These are phyloP conservation scores for Bubo bubo DNA, from an alignment of 2,113 vertebrate species.

Conservation along the genomic window DNA sequence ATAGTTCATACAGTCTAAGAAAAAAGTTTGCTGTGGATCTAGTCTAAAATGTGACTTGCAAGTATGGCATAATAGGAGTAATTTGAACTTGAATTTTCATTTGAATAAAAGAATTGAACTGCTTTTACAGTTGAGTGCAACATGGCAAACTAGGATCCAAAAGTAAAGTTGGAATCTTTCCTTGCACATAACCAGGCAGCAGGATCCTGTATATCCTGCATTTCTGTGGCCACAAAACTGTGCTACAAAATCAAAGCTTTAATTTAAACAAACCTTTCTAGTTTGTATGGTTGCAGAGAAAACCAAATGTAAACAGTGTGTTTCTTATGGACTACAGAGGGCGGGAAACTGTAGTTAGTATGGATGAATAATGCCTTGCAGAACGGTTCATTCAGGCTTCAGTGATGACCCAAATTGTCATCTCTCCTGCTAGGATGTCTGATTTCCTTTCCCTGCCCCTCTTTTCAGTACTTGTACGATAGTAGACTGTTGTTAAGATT, in stretches of 20 bases:
- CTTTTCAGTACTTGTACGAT: neutral
- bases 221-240: neutral
- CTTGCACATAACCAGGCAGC: neutral
- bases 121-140: neutral
- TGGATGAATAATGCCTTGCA: neutral
- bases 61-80: neutral
- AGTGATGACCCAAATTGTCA: neutral
- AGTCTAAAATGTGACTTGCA: neutral
- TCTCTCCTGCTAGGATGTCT: neutral
- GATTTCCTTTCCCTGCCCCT: fast-evolving
- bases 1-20: neutral
- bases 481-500: neutral
- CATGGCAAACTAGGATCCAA: neutral
- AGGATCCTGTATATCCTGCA: neutral
- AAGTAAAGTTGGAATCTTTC: neutral
- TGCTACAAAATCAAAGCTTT: constrained; percentile 18
- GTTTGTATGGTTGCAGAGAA: neutral
- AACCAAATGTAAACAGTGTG: neutral
- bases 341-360: neutral
- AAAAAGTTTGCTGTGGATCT: neutral
- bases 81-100: neutral
- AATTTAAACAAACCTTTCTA: constrained; percentile 25
- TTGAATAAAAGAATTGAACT: neutral
- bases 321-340: neutral
- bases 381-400: neutral